phyloP scores from a whole-genome alignment of 2,797 vertebrate genomes.

The Rhynchotus rufescens region DNA sequence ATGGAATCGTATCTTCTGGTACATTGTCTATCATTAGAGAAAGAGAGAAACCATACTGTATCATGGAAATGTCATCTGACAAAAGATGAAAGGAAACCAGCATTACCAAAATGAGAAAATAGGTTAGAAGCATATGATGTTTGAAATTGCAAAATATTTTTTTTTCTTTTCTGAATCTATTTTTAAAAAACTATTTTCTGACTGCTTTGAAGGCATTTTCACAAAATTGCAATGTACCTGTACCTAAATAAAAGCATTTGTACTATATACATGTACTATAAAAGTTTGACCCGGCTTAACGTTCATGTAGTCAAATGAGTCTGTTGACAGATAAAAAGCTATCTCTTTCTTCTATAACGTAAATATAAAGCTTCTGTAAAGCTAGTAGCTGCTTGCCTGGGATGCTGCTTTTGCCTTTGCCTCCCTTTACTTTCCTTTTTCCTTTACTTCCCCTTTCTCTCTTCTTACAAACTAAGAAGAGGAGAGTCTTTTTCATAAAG shows the following conservation, averaged over 20 bases:
- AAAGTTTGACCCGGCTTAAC: neutral
- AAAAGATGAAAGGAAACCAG: neutral
- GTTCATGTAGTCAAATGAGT: neutral
- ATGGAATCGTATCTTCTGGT: neutral
- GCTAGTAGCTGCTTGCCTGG: neutral
- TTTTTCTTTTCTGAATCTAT: neutral
- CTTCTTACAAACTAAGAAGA: neutral
- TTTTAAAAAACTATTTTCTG: neutral
- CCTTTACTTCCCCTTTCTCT: too few relatives aligned
- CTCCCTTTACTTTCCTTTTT: neutral
- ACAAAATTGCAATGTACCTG: neutral
- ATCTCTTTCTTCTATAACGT: neutral
- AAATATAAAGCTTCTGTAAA: neutral
- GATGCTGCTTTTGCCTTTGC: neutral
- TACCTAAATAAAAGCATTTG: neutral
- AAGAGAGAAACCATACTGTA: neutral
- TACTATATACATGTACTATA: neutral
- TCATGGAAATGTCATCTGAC: neutral
- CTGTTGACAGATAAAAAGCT: neutral
- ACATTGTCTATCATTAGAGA: neutral
- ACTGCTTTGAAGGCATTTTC: too few relatives aligned
- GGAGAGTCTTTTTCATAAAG: neutral
- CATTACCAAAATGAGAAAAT: neutral
- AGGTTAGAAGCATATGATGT: neutral
- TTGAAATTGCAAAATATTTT: neutral